Evolutionary conservation across 2,888 invertebrate species (phyloP), one percentile per base, ranked within the genome.

Genomic region (Penaeus monodon): DNA sequence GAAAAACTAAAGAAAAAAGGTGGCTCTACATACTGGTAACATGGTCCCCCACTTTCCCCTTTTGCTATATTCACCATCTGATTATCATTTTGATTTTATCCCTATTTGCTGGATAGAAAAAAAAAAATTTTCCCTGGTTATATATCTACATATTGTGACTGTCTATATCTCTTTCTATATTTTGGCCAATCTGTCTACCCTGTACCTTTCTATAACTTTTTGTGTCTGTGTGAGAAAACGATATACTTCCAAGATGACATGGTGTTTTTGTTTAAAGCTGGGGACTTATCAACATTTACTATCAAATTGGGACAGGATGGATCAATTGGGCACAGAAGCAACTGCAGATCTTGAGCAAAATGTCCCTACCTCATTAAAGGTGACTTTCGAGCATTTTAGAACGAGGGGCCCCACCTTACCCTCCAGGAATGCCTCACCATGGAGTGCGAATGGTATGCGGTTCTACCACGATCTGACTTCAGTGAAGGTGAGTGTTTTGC

Each of bases 301-400:
- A 14, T 20, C 17, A 17, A 57, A 14, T 86, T 17, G 24, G n/a
- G 3, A 33, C 74, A 89, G 89, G 84, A 86, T 79, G 87, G 84
- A n/a, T 85, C 87, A 20, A 96, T 84, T 99, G 97, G 97, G 95
- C 97, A 0, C 91, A 93, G 63, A 94, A 95, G 90, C 95, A 96
- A 57, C 91, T 96, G 27, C 92, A 95, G 93, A 94, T 94, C 0
- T 92, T 99, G 17, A 92, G 92, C 3, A 95, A 95, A 92, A 95
- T 97, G 95, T 98, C 98, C 0, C 99, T 0, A 97, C 97, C 1
- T 97, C 98, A 12, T 93, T 99, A 91, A 98, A 98, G 94, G 94
- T 99, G 1, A 96, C 98, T 0, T 94, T 96, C 88, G 94, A 95
- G 74, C 95, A 96, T n/a, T 90, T 92, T 99, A 82, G 94, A 96